These are phyloP conservation scores for Ranitomeya variabilis DNA, from an alignment of 2,113 vertebrate species.

Conservation along the genomic window DNA sequence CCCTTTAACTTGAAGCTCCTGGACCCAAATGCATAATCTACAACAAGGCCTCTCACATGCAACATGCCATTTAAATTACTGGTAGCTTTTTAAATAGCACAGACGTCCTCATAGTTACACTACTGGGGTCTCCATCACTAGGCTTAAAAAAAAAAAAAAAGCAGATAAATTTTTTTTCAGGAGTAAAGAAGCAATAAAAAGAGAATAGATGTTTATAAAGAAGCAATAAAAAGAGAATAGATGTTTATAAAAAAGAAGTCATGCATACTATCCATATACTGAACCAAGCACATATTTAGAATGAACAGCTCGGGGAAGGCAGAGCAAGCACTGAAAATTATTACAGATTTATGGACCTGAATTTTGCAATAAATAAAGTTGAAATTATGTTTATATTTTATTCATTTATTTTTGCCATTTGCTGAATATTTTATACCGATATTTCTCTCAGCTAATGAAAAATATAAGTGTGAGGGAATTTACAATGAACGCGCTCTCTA, in stretches of 20 bases:
- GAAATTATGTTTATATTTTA: slow-evolving; percentile 3
- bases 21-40: background rate
- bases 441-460: slow-evolving; percentile 3
- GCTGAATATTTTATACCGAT: slow-evolving; percentile 18
- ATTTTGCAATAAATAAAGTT: background rate
- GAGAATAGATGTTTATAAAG: background rate
- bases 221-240: background rate
- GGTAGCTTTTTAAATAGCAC: background rate
- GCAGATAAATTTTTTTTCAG: background rate
- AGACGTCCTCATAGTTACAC: background rate
- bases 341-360: slow-evolving; percentile 15
- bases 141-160: background rate
- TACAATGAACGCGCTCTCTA: background rate
- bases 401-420: slow-evolving; percentile 17
- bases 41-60: background rate
- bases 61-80: background rate
- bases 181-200: background rate
- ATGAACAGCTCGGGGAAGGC: background rate
- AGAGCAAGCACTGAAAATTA: background rate
- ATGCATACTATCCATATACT: background rate
- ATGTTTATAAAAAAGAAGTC: background rate
- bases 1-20: background rate
- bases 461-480: background rate
- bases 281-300: background rate
- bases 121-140: background rate